These are phyloP conservation scores for Podarcis raffonei DNA, from an alignment of 2,113 vertebrate genomes.

Conservation along the genomic window DNA sequence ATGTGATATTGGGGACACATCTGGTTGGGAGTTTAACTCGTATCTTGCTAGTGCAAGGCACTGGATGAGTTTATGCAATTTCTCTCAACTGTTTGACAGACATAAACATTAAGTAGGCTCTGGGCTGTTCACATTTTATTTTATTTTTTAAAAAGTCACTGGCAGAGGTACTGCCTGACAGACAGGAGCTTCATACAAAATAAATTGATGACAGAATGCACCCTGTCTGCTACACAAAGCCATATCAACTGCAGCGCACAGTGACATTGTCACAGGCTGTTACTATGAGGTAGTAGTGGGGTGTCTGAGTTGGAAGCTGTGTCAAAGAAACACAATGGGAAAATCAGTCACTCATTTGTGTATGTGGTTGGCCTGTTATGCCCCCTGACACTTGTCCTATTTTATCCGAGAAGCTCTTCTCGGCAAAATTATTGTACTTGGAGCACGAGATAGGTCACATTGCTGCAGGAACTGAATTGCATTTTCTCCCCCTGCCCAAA, in stretches of 20 bases:
- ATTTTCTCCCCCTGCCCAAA: constrained; percentile 2
- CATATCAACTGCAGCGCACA: not conserved
- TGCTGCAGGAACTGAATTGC: constrained; percentile 26
- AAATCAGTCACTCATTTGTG: constrained; percentile 15
- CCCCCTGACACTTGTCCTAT: not conserved
- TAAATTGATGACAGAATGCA: not conserved
- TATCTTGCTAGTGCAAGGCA: not conserved
- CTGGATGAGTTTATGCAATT: not conserved
- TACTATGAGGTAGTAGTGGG: not conserved
- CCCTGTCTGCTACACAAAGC: not conserved
- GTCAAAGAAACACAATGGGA: constrained; percentile 11
- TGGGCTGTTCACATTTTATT: not conserved
- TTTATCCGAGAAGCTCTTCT: not conserved
- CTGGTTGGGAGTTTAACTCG: not conserved
- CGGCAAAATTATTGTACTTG: not conserved
- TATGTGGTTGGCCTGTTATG: not conserved
- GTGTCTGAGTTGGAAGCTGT: not conserved
- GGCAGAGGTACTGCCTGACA: not conserved
- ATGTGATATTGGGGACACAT: not conserved
- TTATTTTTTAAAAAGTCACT: not conserved
- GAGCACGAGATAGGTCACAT: not conserved
- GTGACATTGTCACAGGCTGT: not conserved
- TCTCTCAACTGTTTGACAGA: not conserved
- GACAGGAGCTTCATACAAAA: not conserved
- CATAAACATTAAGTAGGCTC: not conserved